Percentiles rank a stretch among this genome's conserved stretches.
Evolutionary conservation across 2,888 invertebrate species (phyloP).

Genomic region (Yponomeuta cagnagella): DNA sequence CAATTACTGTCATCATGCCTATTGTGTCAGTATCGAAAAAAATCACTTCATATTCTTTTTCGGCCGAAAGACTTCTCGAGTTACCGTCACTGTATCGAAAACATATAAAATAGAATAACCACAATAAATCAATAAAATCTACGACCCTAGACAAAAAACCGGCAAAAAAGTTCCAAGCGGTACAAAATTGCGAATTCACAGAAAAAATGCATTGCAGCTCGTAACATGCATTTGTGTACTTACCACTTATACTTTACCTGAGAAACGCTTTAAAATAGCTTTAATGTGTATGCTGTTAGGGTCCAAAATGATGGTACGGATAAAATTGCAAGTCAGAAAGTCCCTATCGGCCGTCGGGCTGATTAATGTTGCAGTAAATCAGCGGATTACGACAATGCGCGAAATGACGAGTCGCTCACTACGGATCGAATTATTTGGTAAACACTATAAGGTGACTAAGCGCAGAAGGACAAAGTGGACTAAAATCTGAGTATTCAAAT

Average conservation of each 20-base stretch:
- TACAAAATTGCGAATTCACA: conserved; percentile 48
- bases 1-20: too few relatives aligned
- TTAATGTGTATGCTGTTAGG: conserved; percentile 24
- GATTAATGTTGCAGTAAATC: conserved; percentile 76
- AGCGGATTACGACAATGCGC: conserved; percentile 76
- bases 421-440: conserved; percentile 74
- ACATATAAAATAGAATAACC: conserved; percentile 53
- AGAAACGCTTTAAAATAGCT: not conserved
- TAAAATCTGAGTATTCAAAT: conserved; percentile 24
- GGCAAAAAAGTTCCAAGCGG: conserved; percentile 38
- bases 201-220: conserved; percentile 62
- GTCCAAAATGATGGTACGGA: conserved; percentile 39
- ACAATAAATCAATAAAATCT: conserved; percentile 55
- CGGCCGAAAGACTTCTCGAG: conserved; percentile 35
- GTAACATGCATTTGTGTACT: conserved; percentile 71
- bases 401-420: conserved; percentile 69
- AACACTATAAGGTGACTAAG: conserved; percentile 47
- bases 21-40: not conserved
- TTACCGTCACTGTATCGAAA: conserved; percentile 53
- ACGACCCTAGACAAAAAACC: conserved; percentile 59
- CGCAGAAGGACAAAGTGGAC: conserved; percentile 32
- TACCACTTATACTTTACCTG: conserved; percentile 31
- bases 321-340: conserved; percentile 64
- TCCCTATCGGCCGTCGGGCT: conserved; percentile 75
- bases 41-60: not conserved